Evolutionary conservation across 1,140 invertebrate species (phyloP).

Genomic region (Stegodyphus mimosarum): DNA sequence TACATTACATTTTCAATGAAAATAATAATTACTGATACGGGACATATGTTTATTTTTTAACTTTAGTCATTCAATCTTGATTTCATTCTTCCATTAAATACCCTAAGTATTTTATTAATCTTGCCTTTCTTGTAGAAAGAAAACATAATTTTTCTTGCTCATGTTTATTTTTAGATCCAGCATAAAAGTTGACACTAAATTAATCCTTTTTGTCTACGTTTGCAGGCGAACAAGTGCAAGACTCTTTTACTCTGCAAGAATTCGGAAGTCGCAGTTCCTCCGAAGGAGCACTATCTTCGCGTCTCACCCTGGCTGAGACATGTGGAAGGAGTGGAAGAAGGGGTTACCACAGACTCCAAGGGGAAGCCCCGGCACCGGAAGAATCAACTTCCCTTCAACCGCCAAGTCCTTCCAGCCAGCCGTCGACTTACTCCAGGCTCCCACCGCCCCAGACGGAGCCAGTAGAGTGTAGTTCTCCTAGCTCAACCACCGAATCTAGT

Average conservation of each 20-base stretch:
- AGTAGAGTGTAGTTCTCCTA: neutral
- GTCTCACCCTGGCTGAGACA: neutral
- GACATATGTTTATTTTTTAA: too few relatives aligned
- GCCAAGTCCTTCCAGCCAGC: neutral
- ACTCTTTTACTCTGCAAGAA: conserved; percentile 18
- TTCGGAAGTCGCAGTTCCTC: conserved; percentile 3
- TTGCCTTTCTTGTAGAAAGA: too few relatives aligned
- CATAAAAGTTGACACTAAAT: neutral
- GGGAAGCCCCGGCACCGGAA: neutral
- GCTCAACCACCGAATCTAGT: conserved; percentile 11
- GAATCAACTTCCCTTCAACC: neutral
- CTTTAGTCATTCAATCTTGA: too few relatives aligned
- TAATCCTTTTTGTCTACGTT: neutral
- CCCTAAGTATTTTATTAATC: too few relatives aligned
- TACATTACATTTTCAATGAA: too few relatives aligned
- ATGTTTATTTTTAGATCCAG: too few relatives aligned
- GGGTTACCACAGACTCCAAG: conserved; percentile 25
- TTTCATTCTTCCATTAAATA: too few relatives aligned
- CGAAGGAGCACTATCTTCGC: conserved; percentile 23
- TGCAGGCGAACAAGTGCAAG: neutral
- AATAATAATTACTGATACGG: too few relatives aligned
- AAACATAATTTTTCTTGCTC: too few relatives aligned
- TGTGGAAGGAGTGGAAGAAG: neutral
- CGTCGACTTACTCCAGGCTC: conserved; percentile 5
- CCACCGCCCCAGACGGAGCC: neutral